Evolutionary conservation across 2,113 vertebrate species (phyloP).

Genomic region (Psilopsiagon aymara): DNA sequence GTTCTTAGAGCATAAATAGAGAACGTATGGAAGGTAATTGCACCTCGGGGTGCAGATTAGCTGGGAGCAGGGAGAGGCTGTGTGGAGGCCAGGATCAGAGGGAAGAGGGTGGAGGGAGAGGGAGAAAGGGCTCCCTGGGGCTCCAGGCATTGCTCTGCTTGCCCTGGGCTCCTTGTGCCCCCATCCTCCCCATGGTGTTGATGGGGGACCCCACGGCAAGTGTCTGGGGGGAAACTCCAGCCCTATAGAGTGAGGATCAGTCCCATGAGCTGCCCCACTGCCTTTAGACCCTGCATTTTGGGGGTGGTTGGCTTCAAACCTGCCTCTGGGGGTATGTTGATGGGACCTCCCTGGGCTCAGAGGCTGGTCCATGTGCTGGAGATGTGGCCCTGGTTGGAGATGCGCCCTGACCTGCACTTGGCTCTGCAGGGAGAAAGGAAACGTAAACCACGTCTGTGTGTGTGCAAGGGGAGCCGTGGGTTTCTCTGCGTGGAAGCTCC

Average conservation of each 20-base stretch:
- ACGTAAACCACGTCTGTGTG: not conserved
- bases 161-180: accelerated
- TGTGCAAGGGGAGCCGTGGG: not conserved
- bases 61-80: not conserved
- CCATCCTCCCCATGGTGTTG: accelerated
- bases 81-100: not conserved
- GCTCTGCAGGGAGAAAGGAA: not conserved
- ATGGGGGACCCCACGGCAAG: not conserved
- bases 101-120: not conserved
- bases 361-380: not conserved
- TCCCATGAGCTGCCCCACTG: not conserved
- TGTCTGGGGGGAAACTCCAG: not conserved
- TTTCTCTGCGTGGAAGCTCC: not conserved
- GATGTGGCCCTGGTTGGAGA: not conserved
- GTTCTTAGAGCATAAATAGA: not conserved
- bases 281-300: accelerated
- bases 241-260: not conserved
- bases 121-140: not conserved
- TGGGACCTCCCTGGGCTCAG: not conserved
- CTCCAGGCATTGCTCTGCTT: not conserved
- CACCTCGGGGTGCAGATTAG: conserved; percentile 1
- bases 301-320: not conserved
- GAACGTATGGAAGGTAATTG: conserved; percentile 39
- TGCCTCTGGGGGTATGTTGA: accelerated
- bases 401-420: not conserved